These are phyloP conservation scores for Artibeus lituratus DNA, from an alignment of 2,797 vertebrate species.

Conservation along the genomic window DNA sequence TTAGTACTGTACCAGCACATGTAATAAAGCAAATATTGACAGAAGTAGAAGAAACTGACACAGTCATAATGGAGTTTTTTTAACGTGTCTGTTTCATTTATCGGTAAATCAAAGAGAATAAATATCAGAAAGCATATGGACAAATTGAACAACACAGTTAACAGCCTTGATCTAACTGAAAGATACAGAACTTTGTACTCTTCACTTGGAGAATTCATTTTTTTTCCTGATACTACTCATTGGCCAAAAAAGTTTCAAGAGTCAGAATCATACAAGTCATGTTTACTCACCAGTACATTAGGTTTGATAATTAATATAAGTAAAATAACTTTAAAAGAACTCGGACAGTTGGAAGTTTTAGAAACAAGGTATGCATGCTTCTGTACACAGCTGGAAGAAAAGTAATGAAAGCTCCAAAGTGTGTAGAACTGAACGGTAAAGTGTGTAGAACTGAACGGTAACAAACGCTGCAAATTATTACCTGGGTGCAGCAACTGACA, in stretches of 20 bases:
- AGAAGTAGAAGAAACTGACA: neutral
- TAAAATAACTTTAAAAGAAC: neutral
- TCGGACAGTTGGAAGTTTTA: neutral
- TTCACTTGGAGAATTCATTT: neutral
- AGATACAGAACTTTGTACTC: neutral
- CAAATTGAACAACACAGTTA: neutral
- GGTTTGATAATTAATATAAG: neutral
- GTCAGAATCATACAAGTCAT: neutral
- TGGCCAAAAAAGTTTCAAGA: neutral
- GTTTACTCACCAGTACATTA: neutral
- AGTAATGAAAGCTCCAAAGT: neutral
- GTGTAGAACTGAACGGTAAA: neutral
- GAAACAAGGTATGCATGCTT: neutral
- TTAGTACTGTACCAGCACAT: neutral
- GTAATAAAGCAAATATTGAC: neutral
- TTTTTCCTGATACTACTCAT: neutral
- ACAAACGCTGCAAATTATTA: neutral
- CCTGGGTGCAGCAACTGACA: neutral
- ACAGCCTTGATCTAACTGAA: neutral
- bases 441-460: neutral
- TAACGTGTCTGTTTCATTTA: neutral
- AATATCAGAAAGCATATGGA: neutral
- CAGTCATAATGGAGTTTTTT: neutral
- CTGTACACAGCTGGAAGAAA: neutral
- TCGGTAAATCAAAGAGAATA: neutral